Percentiles rank a stretch among this genome's conserved stretches.
These are phyloP conservation scores for Eupithecia tripunctaria DNA, from an alignment of 2,888 invertebrate genomes.

Conservation along the genomic window DNA sequence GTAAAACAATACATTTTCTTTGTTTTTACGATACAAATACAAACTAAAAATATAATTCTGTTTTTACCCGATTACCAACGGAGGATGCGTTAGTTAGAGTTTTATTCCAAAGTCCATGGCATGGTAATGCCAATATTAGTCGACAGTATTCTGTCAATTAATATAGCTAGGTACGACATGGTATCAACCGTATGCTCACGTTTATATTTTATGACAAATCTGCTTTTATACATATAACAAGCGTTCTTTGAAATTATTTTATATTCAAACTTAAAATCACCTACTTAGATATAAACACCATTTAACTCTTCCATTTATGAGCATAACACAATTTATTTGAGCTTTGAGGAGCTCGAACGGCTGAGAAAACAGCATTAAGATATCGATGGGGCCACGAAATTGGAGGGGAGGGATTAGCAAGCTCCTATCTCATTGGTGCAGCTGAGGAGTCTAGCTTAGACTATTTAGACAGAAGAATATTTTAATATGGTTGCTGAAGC, in stretches of 20 bases:
- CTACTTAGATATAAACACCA: neutral
- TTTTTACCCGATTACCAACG: no score
- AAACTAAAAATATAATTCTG: no score
- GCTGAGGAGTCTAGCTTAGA: neutral
- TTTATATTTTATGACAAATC: neutral
- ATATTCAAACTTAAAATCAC: neutral
- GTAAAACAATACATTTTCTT: no score
- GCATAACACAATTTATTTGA: constrained; percentile 59
- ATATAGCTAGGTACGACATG: no score
- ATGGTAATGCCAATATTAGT: neutral
- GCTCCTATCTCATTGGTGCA: neutral
- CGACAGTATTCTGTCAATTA: neutral
- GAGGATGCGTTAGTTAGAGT: no score
- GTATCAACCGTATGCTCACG: no score
- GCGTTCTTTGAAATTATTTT: neutral
- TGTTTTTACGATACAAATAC: no score
- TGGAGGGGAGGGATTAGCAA: constrained; percentile 22
- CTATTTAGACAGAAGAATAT: neutral
- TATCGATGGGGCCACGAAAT: constrained; percentile 45
- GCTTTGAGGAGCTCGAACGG: constrained; percentile 54
- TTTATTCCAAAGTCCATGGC: no score
- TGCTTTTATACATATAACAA: neutral
- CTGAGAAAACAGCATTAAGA: constrained; percentile 69
- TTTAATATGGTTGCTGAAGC: neutral
- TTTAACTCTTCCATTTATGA: constrained; percentile 28